These are phyloP conservation scores for Andrena bucephala DNA, from an alignment of 2,888 invertebrate species.

Conservation along the genomic window DNA sequence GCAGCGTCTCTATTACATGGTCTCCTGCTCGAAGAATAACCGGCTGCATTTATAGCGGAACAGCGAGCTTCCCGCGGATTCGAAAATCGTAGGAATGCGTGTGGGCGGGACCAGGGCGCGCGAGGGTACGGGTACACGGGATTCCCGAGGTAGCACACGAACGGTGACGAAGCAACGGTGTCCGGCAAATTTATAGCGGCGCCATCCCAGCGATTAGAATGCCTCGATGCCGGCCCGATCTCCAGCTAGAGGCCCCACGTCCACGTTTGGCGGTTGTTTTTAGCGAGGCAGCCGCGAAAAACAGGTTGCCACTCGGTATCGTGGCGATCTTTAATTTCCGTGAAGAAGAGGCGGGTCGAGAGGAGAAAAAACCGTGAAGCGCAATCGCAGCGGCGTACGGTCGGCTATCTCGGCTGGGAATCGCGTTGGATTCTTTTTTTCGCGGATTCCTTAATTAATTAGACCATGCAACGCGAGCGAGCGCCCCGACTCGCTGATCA, in stretches of 20 bases:
- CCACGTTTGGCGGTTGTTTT: constrained; percentile 8
- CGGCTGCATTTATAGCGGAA: constrained; percentile 30
- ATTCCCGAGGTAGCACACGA: constrained; percentile 10
- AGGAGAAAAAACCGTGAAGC: background rate
- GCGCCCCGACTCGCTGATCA: constrained; percentile 51
- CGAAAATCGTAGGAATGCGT: constrained; percentile 30
- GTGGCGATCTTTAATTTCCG: constrained; percentile 17
- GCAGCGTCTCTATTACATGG: background rate
- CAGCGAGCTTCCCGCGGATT: constrained; percentile 1
- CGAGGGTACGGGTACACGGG: constrained; percentile 6
- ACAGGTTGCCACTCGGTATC: background rate
- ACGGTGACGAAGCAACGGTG: constrained; percentile 14
- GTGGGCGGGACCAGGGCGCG: background rate
- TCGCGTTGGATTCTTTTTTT: constrained; percentile 57
- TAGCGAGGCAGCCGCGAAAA: background rate
- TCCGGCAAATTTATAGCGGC: constrained; percentile 49
- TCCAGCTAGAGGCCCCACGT: background rate
- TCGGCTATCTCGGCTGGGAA: constrained; percentile 51
- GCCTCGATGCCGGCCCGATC: background rate
- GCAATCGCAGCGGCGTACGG: constrained; percentile 16
- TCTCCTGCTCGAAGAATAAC: background rate
- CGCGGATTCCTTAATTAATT: constrained; percentile 64
- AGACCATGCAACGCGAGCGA: constrained; percentile 39
- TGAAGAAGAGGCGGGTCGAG: background rate
- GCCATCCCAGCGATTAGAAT: constrained; percentile 35